Percentiles rank a stretch among this genome's conserved stretches.
Conservation (phyloP, 2,113 vertebrate species). For the Rhinopomastus cyanomelas region DNA sequence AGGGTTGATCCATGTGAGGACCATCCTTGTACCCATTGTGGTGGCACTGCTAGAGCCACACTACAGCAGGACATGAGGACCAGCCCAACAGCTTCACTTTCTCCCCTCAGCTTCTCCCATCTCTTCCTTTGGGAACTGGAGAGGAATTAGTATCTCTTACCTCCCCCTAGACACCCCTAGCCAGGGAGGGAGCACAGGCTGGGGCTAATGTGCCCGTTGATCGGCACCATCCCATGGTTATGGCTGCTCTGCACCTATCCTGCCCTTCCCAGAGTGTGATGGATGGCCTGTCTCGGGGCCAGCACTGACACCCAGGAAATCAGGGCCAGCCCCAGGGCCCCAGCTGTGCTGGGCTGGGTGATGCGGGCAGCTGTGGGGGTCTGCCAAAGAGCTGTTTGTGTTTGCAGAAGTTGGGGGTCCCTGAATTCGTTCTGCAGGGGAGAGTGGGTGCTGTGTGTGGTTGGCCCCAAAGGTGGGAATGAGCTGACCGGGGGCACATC, state of each 20-base stretch:
- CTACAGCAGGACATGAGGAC: background rate
- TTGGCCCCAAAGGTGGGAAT: background rate
- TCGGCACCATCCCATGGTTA: background rate
- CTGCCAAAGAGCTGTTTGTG: background rate
- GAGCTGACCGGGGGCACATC: fast-evolving
- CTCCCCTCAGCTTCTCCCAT: background rate
- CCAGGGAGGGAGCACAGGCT: background rate
- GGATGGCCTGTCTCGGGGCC: background rate
- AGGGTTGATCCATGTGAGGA: fast-evolving
- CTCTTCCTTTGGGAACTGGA: background rate
- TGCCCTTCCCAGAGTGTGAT: fast-evolving
- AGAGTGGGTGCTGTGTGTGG: background rate
- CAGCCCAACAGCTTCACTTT: background rate
- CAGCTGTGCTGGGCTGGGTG: fast-evolving
- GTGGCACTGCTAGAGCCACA: background rate
- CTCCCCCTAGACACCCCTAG: fast-evolving
- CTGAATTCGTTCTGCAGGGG: background rate
- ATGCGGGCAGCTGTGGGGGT: fast-evolving
- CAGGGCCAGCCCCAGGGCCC: fast-evolving
- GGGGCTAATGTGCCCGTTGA: background rate
- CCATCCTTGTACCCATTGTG: fast-evolving
- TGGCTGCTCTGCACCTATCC: background rate
- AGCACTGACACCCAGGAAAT: background rate
- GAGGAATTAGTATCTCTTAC: background rate
- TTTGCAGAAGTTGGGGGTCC: background rate